Evolutionary conservation across 2,797 vertebrate genomes (phyloP), one percentile per base, ranked within the genome.

Genomic region (Semaprochilodus insignis): DNA sequence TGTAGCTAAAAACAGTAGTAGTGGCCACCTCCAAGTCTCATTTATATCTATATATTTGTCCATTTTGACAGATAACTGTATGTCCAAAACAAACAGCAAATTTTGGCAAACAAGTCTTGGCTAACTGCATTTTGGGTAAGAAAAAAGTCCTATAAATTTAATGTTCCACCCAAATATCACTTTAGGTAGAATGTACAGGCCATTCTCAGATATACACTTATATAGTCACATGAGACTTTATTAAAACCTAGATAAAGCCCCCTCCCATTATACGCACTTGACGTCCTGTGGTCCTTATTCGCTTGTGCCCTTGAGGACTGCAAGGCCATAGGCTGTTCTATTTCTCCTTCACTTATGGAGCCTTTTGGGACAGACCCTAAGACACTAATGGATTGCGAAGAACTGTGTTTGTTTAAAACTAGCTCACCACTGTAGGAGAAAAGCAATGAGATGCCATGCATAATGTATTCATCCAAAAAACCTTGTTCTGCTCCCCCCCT

Each of bases 361-460:
- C 40, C 40, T 40, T 40, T 48, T 48, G 44, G 44, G 44, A 48
- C 44, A 48, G 44, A 10, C 5, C 25, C 25, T 16, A 6, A 6
- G 83, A 90, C 84, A 86, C 82, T 89, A 86, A 90, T 91, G 88
- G 87, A 88, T 90, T 88, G 84, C 90, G 88, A 90, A 90, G 85
- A 85, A 6, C 70, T 74, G 66, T 81, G 78, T 91, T 87, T 89
- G 85, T 86, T 85, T 85, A 80, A 80, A 82, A 65, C 82, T 84
- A 69, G 82, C 80, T 77, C 70, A 85, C 77, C 87, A 80, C 87
- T 89, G 69, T 83, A 62, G 59, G 76, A 86, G 63, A 60, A 77
- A 88, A 86, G 88, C 88, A 81, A 85, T 69, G 76, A 82, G 90
- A 87, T 87, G 85, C 86, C 87, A 92, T 94, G 89, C 92, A 93